A percentile compares a stretch with the other conserved stretches of the same genome.
Evolutionary conservation across 2,888 invertebrate species (phyloP).

Genomic region (Chaetogeoica ovagalla): DNA sequence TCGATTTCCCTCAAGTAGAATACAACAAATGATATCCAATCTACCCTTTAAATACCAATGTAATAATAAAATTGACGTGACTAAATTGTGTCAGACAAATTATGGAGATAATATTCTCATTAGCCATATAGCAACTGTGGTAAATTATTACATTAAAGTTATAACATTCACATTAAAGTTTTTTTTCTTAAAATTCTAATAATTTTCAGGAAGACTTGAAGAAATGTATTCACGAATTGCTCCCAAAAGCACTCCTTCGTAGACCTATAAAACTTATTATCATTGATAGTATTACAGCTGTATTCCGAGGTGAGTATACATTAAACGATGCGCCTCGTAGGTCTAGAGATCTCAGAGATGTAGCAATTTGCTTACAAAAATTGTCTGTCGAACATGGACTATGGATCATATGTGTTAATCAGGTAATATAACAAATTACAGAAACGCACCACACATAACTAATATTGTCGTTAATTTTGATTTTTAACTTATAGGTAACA

Average conservation of each 20-base stretch:
- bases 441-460: no score
- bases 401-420: slow-evolving; percentile 72
- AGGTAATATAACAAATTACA: slow-evolving; percentile 62
- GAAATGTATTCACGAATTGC: slow-evolving; percentile 63
- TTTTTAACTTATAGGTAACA: slow-evolving; percentile 55
- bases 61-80: slow-evolving; percentile 55
- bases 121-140: slow-evolving; percentile 68
- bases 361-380: slow-evolving; percentile 65
- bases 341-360: slow-evolving; percentile 64
- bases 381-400: slow-evolving; percentile 64
- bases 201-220: slow-evolving; percentile 64
- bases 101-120: slow-evolving; percentile 69
- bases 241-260: slow-evolving; percentile 64
- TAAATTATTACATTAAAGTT: slow-evolving; percentile 59
- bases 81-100: slow-evolving; percentile 56
- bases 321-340: slow-evolving; percentile 63
- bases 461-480: background rate
- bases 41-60: slow-evolving; percentile 53
- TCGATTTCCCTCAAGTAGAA: slow-evolving; percentile 71
- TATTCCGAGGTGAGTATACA: slow-evolving; percentile 67
- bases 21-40: slow-evolving; percentile 63
- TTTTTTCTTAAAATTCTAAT: slow-evolving; percentile 15
- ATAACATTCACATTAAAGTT: background rate
- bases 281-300: slow-evolving; percentile 75
- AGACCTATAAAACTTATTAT: slow-evolving; percentile 61